phyloP scores from a whole-genome alignment of 2,888 invertebrate genomes.

The Amphipyra tragopoginis region DNA sequence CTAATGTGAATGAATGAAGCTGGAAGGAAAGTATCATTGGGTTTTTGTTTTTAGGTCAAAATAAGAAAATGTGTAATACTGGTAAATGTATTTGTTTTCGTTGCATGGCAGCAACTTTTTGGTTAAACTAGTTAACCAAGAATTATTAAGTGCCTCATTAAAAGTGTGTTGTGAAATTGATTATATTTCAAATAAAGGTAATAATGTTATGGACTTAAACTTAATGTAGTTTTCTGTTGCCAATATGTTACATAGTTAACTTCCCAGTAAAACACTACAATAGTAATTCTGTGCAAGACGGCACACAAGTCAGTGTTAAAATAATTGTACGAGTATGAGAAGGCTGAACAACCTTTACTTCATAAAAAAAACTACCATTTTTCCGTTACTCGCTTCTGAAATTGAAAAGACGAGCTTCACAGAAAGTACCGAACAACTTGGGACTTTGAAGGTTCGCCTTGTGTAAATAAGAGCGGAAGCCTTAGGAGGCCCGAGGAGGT shows the following conservation, averaged over 20 bases:
- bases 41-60: neutral
- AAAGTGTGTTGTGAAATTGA: no score
- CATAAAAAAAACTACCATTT: constrained; percentile 47
- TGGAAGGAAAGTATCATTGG: constrained; percentile 16
- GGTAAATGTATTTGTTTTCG: no score
- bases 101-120: no score
- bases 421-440: constrained; percentile 74
- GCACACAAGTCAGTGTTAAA: constrained; percentile 4
- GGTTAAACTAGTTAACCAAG: no score
- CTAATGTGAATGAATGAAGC: constrained; percentile 42
- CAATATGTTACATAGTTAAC: neutral
- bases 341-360: constrained; percentile 28
- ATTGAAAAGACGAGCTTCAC: constrained; percentile 64
- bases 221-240: no score
- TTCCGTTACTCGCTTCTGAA: constrained; percentile 64
- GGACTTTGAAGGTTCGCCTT: constrained; percentile 78
- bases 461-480: constrained; percentile 82
- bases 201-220: no score
- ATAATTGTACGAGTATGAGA: constrained; percentile 13
- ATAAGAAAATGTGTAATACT: no score
- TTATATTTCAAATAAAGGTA: no score
- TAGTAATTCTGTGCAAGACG: neutral
- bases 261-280: neutral
- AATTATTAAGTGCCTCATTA: no score
- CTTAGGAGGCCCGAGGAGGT: constrained; percentile 55